Conservation (phyloP, 2,888 invertebrate species). For the Acronicta alni region DNA sequence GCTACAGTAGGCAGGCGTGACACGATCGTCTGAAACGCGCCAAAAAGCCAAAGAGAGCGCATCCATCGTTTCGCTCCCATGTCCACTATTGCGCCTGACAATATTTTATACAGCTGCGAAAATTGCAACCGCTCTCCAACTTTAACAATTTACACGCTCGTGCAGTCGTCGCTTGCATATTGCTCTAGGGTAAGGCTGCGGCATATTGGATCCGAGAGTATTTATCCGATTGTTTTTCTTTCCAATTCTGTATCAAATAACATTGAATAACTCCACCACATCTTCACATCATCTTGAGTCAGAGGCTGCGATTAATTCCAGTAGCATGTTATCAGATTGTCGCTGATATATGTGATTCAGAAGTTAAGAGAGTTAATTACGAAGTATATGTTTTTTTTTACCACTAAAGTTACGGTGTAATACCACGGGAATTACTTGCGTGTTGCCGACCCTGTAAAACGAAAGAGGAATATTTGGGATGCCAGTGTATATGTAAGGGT, state of each 20-base stretch:
- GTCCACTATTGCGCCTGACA: slow-evolving; percentile 72
- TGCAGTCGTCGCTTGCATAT: slow-evolving; percentile 71
- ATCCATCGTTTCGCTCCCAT: slow-evolving; percentile 68
- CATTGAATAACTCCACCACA: background rate
- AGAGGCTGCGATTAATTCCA: no score
- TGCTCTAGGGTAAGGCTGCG: slow-evolving; percentile 58
- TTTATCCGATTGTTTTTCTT: slow-evolving; percentile 2
- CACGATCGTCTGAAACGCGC: slow-evolving; percentile 66
- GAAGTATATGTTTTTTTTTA: no score
- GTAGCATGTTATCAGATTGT: no score
- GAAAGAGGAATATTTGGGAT: no score
- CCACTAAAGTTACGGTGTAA: no score
- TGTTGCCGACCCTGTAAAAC: no score
- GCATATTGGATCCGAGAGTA: slow-evolving; percentile 41
- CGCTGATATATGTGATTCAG: no score
- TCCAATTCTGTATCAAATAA: no score
- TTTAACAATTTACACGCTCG: slow-evolving; percentile 82
- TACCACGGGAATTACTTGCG: no score
- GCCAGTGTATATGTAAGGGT: no score
- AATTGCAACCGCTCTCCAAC: slow-evolving; percentile 83
- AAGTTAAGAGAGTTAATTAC: no score
- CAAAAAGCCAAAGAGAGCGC: slow-evolving; percentile 74
- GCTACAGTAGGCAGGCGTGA: slow-evolving; percentile 1
- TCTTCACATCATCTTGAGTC: no score
- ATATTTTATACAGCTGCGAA: slow-evolving; percentile 84